Percentiles rank a stretch among this genome's conserved stretches.
phyloP scores from a whole-genome alignment of 92 coral and sea anemone species.

The Phymanthus crucifer region DNA sequence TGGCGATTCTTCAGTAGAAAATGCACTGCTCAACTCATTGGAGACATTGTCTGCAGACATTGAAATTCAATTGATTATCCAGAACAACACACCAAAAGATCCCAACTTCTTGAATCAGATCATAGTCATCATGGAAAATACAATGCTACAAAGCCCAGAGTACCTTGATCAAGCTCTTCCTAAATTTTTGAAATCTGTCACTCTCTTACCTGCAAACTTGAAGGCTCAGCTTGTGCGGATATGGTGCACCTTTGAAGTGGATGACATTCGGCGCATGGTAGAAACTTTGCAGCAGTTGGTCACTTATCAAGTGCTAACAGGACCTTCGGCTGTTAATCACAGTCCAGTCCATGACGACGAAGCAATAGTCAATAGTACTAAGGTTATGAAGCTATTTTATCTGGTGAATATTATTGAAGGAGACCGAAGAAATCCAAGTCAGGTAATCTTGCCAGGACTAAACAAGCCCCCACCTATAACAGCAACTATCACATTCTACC shows the following conservation, averaged over 20 bases:
- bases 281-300: slow-evolving; percentile 89
- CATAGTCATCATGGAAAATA: slow-evolving; percentile 83
- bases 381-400: slow-evolving; percentile 76
- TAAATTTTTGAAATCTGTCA: slow-evolving; percentile 78
- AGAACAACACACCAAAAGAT: slow-evolving; percentile 57
- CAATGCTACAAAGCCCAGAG: slow-evolving; percentile 93
- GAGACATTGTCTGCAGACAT: slow-evolving; percentile 68
- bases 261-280: slow-evolving; percentile 74
- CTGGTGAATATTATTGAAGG: slow-evolving; percentile 83
- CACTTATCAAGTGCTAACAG: slow-evolving; percentile 90
- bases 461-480: slow-evolving; percentile 17
- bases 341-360: slow-evolving; percentile 84
- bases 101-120: slow-evolving; percentile 80
- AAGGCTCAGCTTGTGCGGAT: slow-evolving; percentile 75
- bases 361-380: slow-evolving; percentile 79
- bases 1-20: slow-evolving; percentile 85
- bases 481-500: slow-evolving; percentile 15
- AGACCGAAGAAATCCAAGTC: slow-evolving; percentile 46
- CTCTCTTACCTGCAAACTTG: slow-evolving; percentile 61
- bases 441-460: slow-evolving; percentile 20
- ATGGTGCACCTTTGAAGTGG: slow-evolving; percentile 72
- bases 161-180: slow-evolving; percentile 91
- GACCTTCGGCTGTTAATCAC: slow-evolving; percentile 62
- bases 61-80: slow-evolving; percentile 66
- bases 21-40: slow-evolving; percentile 84